A percentile compares a stretch with the other conserved stretches of the same genome.
Evolutionary conservation across 2,888 invertebrate species (phyloP).

Genomic region (Euplagia quadripunctaria): DNA sequence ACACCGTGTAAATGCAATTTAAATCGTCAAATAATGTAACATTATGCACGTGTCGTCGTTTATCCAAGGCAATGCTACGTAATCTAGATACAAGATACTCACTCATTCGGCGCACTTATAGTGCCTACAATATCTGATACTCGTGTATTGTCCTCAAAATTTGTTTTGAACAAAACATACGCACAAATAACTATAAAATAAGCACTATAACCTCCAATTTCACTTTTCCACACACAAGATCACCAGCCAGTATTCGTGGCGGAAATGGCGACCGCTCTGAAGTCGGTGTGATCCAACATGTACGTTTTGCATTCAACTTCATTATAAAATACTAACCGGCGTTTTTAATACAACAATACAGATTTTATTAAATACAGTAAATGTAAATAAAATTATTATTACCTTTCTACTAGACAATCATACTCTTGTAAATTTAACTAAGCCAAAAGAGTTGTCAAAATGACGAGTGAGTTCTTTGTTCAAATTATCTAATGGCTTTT

Average conservation of each 20-base stretch:
- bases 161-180: slow-evolving; percentile 60
- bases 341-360: slow-evolving; percentile 51
- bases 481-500: slow-evolving; percentile 49
- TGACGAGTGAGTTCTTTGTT: slow-evolving; percentile 62
- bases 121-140: slow-evolving; percentile 59
- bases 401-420: slow-evolving; percentile 79
- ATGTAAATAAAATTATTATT: slow-evolving; percentile 62
- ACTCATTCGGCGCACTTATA: slow-evolving; percentile 68
- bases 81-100: slow-evolving; percentile 65
- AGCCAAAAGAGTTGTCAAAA: slow-evolving; percentile 80
- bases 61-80: slow-evolving; percentile 58
- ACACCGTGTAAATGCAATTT: slow-evolving; percentile 63
- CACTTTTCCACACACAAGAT: slow-evolving; percentile 74
- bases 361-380: slow-evolving; percentile 50
- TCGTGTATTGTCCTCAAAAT: slow-evolving; percentile 54
- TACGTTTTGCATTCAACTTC: slow-evolving; percentile 72
- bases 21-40: slow-evolving; percentile 64
- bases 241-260: slow-evolving; percentile 81
- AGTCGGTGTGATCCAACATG: slow-evolving; percentile 63
- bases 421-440: slow-evolving; percentile 85
- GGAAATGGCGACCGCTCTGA: slow-evolving; percentile 85
- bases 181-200: slow-evolving; percentile 71
- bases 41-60: slow-evolving; percentile 72
- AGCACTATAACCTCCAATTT: slow-evolving; percentile 82
- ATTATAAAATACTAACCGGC: slow-evolving; percentile 63